These are phyloP conservation scores for Tipula vernalis DNA, from an alignment of 2,888 invertebrate species.

Conservation along the genomic window DNA sequence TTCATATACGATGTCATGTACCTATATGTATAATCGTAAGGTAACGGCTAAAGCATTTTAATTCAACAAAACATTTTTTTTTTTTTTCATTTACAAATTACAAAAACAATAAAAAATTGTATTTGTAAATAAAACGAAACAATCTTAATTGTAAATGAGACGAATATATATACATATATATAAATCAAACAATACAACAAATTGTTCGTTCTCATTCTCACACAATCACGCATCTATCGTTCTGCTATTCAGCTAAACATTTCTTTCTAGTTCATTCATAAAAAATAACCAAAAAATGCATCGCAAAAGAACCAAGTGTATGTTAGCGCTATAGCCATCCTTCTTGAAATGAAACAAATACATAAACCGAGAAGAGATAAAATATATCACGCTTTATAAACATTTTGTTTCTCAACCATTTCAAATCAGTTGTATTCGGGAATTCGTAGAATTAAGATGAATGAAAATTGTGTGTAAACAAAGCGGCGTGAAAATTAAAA, in stretches of 20 bases:
- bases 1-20: not conserved
- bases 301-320: not conserved
- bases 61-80: not conserved
- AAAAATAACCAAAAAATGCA: not conserved
- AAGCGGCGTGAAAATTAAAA: not conserved
- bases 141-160: not conserved
- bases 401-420: not conserved
- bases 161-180: too few species aligned
- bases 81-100: not conserved
- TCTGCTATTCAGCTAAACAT: not conserved
- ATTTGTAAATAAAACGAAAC: not conserved
- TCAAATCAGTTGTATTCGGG: not conserved
- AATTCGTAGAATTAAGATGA: not conserved
- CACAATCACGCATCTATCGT: not conserved
- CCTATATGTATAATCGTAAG: not conserved
- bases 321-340: not conserved
- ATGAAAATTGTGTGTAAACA: not conserved
- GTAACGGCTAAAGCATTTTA: not conserved
- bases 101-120: not conserved
- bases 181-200: not conserved
- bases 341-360: constrained; percentile 10
- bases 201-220: too few species aligned
- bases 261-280: not conserved
- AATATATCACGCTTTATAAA: constrained; percentile 8
- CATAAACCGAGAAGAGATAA: constrained; percentile 13